Percentiles rank a stretch among this genome's conserved stretches.
These are phyloP conservation scores for Argynnis bischoffii DNA, from an alignment of 2,888 invertebrate genomes.

Conservation along the genomic window DNA sequence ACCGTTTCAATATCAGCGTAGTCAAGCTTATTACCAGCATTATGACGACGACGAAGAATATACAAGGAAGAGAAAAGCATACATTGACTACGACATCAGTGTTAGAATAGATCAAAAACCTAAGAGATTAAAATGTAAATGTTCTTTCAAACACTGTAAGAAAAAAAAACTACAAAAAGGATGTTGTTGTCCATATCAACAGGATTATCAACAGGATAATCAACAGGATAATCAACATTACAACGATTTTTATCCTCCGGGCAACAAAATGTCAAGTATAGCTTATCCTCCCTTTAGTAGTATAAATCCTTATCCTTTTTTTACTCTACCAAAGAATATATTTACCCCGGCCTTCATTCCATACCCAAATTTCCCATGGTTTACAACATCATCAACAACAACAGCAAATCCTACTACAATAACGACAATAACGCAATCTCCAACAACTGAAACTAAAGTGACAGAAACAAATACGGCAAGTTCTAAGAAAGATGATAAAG, in stretches of 20 bases:
- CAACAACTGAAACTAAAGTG: neutral
- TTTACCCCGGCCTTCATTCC: neutral
- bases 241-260: neutral
- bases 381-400: neutral
- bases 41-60: slow-evolving; percentile 23
- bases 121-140: slow-evolving; percentile 33
- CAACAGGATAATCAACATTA: neutral
- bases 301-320: neutral
- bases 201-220: neutral
- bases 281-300: neutral
- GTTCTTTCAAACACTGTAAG: slow-evolving; percentile 34
- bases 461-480: neutral
- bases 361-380: neutral
- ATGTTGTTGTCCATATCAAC: slow-evolving; percentile 1
- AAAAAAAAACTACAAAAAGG: neutral
- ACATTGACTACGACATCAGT: slow-evolving; percentile 13
- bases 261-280: neutral
- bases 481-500: neutral
- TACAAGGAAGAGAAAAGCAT: slow-evolving; percentile 12
- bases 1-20: neutral
- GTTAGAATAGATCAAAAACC: slow-evolving; percentile 21
- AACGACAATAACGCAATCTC: neutral
- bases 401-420: neutral
- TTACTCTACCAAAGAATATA: neutral
- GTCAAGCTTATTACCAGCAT: neutral